Percentiles rank a stretch among this genome's conserved stretches.
These are phyloP conservation scores for Pogonognathellus flavescens DNA, from an alignment of 1,140 invertebrate genomes.

Conservation along the genomic window DNA sequence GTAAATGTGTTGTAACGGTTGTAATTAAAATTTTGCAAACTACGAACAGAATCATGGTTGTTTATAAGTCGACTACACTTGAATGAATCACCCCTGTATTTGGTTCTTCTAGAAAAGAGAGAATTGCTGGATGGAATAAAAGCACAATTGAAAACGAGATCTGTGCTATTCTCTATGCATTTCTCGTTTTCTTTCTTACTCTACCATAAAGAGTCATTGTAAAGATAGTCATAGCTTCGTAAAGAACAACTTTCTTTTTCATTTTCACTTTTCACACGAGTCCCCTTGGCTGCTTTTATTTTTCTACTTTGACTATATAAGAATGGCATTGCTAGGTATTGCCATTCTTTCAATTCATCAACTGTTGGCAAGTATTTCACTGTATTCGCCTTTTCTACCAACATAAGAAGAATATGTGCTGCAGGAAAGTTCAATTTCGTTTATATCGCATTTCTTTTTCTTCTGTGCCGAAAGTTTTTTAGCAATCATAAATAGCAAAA, in stretches of 20 bases:
- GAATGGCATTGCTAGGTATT: not conserved
- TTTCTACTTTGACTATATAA: not conserved
- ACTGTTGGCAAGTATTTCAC: slow-evolving; percentile 15
- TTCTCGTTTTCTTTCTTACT: slow-evolving; percentile 6
- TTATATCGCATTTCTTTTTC: too few species aligned
- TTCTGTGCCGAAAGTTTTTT: too few species aligned
- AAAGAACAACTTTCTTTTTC: slow-evolving; percentile 36
- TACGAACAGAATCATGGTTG: too few species aligned
- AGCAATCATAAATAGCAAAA: too few species aligned
- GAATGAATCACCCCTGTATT: too few species aligned
- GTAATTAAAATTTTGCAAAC: too few species aligned
- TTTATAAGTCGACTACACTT: too few species aligned
- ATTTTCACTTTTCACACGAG: slow-evolving; percentile 42
- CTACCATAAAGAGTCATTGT: not conserved
- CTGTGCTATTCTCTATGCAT: not conserved
- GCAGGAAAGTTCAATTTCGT: too few species aligned
- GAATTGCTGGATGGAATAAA: not conserved
- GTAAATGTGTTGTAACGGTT: too few species aligned
- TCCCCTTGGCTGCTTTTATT: slow-evolving; percentile 39
- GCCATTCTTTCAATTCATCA: slow-evolving; percentile 28
- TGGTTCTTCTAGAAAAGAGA: not conserved
- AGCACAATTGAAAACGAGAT: not conserved
- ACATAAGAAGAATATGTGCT: too few species aligned
- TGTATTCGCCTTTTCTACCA: too few species aligned
- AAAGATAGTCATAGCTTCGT: not conserved